These are phyloP conservation scores for Pseudomyrmex cubaensis DNA, from an alignment of 1,140 invertebrate genomes.

Conservation along the genomic window DNA sequence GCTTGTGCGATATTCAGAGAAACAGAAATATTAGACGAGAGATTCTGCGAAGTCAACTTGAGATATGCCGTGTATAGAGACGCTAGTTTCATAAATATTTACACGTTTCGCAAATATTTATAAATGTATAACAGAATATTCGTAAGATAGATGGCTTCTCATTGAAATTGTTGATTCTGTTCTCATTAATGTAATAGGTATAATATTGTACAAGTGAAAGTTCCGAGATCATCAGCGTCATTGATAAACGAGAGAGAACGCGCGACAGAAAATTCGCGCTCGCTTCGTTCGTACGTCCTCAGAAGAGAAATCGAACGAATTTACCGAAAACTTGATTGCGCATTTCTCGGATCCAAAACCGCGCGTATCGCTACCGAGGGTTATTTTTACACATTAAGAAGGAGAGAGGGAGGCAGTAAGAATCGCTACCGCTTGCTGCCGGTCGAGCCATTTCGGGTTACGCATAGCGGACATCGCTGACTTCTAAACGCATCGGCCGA, in stretches of 20 bases:
- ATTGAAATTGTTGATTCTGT: background rate
- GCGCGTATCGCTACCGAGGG: slow-evolving; percentile 72
- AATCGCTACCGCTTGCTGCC: slow-evolving; percentile 52
- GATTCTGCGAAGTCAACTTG: slow-evolving; percentile 42
- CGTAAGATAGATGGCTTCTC: background rate
- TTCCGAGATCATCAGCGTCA: background rate
- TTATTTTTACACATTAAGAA: slow-evolving; percentile 82
- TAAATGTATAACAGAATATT: background rate
- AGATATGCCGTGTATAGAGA: background rate
- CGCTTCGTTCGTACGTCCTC: background rate
- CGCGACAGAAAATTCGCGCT: background rate
- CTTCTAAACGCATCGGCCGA: slow-evolving; percentile 49
- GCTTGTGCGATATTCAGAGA: slow-evolving; percentile 51
- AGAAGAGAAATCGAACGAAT: background rate
- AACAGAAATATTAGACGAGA: slow-evolving; percentile 56
- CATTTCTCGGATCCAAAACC: slow-evolving; percentile 62
- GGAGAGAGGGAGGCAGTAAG: slow-evolving; percentile 63
- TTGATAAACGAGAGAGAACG: background rate
- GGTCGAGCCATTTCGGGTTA: slow-evolving; percentile 83
- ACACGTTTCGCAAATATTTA: slow-evolving; percentile 18
- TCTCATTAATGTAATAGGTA: background rate
- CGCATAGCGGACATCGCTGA: slow-evolving; percentile 72
- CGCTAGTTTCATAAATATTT: background rate
- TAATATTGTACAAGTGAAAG: background rate
- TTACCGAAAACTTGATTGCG: slow-evolving; percentile 7